Evolutionary conservation across 2,113 vertebrate genomes (phyloP), one percentile per base, ranked within the genome.

Genomic region (Misgurnus anguillicaudatus): DNA sequence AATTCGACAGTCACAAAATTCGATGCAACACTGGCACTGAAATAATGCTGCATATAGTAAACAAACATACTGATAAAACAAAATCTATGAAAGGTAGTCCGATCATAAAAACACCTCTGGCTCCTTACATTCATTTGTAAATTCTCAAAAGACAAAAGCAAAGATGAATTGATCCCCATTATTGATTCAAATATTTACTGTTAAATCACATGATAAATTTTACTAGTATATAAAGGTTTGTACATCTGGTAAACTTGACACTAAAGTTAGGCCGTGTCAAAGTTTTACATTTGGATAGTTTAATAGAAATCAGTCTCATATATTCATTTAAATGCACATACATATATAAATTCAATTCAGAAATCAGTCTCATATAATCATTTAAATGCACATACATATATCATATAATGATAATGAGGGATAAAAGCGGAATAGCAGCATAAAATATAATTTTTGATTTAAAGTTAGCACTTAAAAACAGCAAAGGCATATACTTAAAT

Each of bases 391-490:
- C 21, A 58, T n/a, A 57, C 1, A 10, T 41, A 13, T 17, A 57
- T 5, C 4, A 21, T 21, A 41, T 24, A 53, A 72, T 58, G 53
- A 16, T 31, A n/a, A 42, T 31, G 19, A 53, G 7, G 14, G 31
- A 64, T 42, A 19, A 14, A 79, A 70, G 53, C 53, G 19, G 17
- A 19, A 3, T 57, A 51, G 58, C 31, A 62, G 17, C 64, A 47
- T 21, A 14, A 67, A 67, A 16, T 16, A 31, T 38, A 11, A 21
- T 21, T 68, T 53, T 58, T 57, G 5, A 78, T 31, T 68, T 58
- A 39, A 42, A 62, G 5, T 63, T 51, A n/a, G 31, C 38, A 68
- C 41, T 61, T 60, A 71, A 71, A 79, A 79, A 36, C 51, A 74
- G 16, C 62, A 74, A 48, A 45, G 36, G 51, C 21, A 21, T 55